A percentile compares a stretch with the other conserved stretches of the same genome.
These are phyloP conservation scores for Leptobrachium leishanense DNA, from an alignment of 2,113 vertebrate species.

Conservation along the genomic window DNA sequence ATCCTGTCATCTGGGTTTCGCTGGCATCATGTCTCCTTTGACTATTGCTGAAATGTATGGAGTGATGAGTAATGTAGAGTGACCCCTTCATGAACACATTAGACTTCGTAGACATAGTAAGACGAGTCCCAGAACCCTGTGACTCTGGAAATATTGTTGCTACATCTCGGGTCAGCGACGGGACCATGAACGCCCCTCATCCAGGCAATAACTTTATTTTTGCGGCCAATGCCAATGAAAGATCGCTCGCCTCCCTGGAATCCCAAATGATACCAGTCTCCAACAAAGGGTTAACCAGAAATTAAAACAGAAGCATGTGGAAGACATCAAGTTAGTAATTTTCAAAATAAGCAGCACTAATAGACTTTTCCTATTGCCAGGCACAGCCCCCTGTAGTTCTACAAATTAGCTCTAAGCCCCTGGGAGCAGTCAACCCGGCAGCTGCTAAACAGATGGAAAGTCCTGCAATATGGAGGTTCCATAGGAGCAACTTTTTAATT, in stretches of 20 bases:
- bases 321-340: constrained; percentile 66
- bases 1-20: background rate
- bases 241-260: background rate
- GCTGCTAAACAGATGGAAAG: constrained; percentile 68
- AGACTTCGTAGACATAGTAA: background rate
- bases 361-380: constrained; percentile 63
- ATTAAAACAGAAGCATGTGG: constrained; percentile 66
- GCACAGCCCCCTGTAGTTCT: constrained; percentile 65
- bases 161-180: background rate
- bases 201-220: background rate
- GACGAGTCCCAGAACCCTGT: background rate
- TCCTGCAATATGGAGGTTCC: constrained; percentile 17
- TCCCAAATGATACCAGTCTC: constrained; percentile 38
- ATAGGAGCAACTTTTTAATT: background rate
- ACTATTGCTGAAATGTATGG: background rate
- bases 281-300: constrained; percentile 62
- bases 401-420: constrained; percentile 69
- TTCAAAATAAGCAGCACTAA: constrained; percentile 66
- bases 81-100: background rate
- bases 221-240: background rate
- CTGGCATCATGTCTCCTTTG: background rate
- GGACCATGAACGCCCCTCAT: background rate
- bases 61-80: background rate
- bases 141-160: background rate
- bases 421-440: constrained; percentile 64